Base-by-base conservation (phyloP, 2,888 invertebrate genomes). In the Pyrrhia umbra region DNA sequence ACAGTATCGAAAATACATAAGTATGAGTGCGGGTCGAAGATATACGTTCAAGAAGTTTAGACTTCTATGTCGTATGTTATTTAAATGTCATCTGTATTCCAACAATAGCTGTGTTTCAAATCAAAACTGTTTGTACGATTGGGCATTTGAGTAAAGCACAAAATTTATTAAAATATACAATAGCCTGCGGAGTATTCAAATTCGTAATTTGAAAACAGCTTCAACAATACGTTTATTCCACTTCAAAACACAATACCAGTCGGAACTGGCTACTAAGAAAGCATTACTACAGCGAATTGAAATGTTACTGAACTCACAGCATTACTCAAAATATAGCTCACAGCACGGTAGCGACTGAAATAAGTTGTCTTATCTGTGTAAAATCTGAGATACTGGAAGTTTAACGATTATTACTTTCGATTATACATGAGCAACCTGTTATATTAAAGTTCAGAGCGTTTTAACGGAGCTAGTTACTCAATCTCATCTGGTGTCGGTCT, bases 391-490 rank as follows among this genome's bases (percentile, higher is more conserved):
- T 80, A 80, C 68, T 78, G 67, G 62, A 80, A 81, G 75, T 81
- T 75, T 77, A 79, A 85, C 81, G 76, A 79, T 84, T 83, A 83
- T 83, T 80, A 82, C 79, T 79, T 66, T 70, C 77, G 74, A 81
- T 82, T 70, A 77, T 69, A 74, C 65, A 70, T 61, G 60, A 60
- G 45, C 61, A 78, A 70, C 70, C 73, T 76, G 68, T 60, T 71
- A 47, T 66, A 62, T 68, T 69, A 62, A 78, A 63, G 65, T 72
- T 72, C 72, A 55, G 47, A 77, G 52, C 64, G 6, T 42, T 77
- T 73, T 80, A 60, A 62, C 50, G 49, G 59, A 47, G 51, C 50
- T 47, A 57, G 60, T 77, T 70, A 49, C 69, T 68, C 60, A 80
- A 79, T 77, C 58, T 65, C 67, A 49, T 50, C 51, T 58, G 39